Evolutionary conservation across 2,797 vertebrate species (phyloP), one percentile per base, ranked within the genome.

Genomic region (Labeo calbasu): DNA sequence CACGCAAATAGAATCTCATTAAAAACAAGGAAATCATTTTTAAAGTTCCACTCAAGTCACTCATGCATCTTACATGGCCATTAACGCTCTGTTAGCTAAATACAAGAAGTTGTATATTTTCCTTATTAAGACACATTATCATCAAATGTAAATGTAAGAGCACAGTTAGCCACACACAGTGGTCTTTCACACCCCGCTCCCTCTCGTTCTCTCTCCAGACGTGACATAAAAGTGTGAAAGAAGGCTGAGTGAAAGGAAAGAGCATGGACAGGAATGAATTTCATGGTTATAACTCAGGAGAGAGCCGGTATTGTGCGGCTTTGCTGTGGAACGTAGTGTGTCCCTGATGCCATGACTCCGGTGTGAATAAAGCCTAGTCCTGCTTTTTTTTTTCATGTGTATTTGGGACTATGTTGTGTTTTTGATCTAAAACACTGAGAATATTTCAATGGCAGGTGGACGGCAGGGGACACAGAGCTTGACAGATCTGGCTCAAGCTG

Each of bases 31-130:
- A 75, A 72, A 79, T 77, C 2, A 50, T 76, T 81, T 81, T 9
- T 14, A 46, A 55, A 69, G 50, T 83, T 66, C 48, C 68, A 75
- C 68, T 51, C 66, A 57, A 83, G 75, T 77, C 82, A 43, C 68
- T 86, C 82, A 78, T 88, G 82, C 73, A 82, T 88, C 79, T 85
- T 69, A 77, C 77, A 65, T 81, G 61, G 65, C 59, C 65, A 79
- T 86, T 81, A 77, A 66, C 13, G 40, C 21, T 66, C 68, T 80
- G 83, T 86, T 72, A 85, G 53, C 53, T n/a, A 71, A 55, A 23
- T 51, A 79, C 81, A 87, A 75, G 73, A 80, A 87, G 75, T 84
- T 81, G 68, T 61, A 53, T 55, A 75, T 82, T 83, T 77, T 59
- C 83, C 68, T 81, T 79, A 83, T 59, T 86, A 77, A 75, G 55